Percentiles rank a stretch among this genome's conserved stretches.
Conservation (phyloP, 2,113 vertebrate species). For the Poicephalus meyeri region DNA sequence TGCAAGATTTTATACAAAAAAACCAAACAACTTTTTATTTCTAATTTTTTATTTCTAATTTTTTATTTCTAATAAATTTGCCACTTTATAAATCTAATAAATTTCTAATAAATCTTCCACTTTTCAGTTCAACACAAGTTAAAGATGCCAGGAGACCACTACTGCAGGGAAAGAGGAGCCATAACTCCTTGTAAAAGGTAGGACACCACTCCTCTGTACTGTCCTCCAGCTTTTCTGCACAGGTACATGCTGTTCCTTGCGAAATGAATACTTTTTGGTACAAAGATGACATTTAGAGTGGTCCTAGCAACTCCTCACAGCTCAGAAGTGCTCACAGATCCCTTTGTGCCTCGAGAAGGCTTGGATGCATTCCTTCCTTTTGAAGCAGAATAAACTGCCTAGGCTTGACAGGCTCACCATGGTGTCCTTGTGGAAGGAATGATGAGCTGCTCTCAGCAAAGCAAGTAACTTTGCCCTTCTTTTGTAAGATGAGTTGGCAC, state of each 20-base stretch:
- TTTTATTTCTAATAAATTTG: background rate
- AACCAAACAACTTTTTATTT: background rate
- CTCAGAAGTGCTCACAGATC: background rate
- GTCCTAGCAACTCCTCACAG: conserved; percentile 22
- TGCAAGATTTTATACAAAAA: background rate
- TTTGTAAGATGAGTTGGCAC: conserved; percentile 37
- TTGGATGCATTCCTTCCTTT: conserved; percentile 28
- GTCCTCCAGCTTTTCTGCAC: background rate
- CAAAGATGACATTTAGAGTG: conserved; percentile 19
- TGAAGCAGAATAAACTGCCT: conserved; percentile 32
- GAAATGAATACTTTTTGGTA: background rate
- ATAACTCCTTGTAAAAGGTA: background rate
- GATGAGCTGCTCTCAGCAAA: conserved; percentile 20
- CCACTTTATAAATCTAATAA: background rate
- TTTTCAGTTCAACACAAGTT: background rate
- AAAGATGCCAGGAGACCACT: background rate
- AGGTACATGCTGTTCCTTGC: background rate
- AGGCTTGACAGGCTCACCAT: background rate
- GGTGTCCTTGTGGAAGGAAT: conserved; percentile 8
- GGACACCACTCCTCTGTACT: background rate
- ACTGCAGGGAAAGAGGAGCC: background rate
- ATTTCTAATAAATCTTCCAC: background rate
- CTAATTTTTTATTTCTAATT: background rate
- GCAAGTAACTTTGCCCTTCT: background rate
- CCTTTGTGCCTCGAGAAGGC: background rate